Evolutionary conservation across 1,140 invertebrate species (phyloP).

Genomic region (Musca domestica): DNA sequence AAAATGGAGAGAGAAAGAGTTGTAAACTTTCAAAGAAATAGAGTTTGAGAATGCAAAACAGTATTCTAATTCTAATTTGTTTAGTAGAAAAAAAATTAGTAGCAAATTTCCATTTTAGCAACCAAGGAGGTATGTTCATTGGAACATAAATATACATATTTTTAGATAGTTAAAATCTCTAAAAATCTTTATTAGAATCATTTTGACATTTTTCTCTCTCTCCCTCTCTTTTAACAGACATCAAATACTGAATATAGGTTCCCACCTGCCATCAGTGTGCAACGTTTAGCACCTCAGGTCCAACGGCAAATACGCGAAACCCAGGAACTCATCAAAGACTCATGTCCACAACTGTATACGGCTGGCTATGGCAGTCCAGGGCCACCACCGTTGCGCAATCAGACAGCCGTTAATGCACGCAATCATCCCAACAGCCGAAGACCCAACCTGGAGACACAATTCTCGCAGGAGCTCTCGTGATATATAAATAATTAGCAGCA

Average conservation of each 20-base stretch:
- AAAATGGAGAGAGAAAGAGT: too few relatives aligned
- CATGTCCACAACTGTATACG: conserved; percentile 51
- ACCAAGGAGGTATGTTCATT: too few relatives aligned
- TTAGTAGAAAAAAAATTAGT: too few relatives aligned
- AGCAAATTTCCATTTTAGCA: too few relatives aligned
- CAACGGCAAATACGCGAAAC: conserved; percentile 53
- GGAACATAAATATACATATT: too few relatives aligned
- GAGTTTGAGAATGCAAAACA: too few relatives aligned
- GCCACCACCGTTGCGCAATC: conserved; percentile 52
- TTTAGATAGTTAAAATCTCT: too few relatives aligned
- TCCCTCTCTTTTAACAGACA: conserved; percentile 25
- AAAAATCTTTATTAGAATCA: too few relatives aligned
- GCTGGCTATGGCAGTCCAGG: conserved; percentile 50
- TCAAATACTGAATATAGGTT: conserved; percentile 50
- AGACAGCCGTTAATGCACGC: conserved; percentile 26
- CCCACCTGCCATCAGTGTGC: conserved; percentile 52
- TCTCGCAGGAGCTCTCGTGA: conserved; percentile 55
- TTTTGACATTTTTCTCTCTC: background rate
- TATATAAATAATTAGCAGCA: conserved; percentile 52
- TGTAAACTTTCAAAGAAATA: too few relatives aligned
- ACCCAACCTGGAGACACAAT: conserved; percentile 55
- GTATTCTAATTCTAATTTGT: too few relatives aligned
- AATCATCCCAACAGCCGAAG: conserved; percentile 51
- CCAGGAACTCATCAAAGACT: conserved; percentile 55
- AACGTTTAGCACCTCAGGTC: conserved; percentile 51